Evolutionary conservation across 2,888 invertebrate genomes (phyloP), one percentile per base, ranked within the genome.

Genomic region (Papilio gigon): DNA sequence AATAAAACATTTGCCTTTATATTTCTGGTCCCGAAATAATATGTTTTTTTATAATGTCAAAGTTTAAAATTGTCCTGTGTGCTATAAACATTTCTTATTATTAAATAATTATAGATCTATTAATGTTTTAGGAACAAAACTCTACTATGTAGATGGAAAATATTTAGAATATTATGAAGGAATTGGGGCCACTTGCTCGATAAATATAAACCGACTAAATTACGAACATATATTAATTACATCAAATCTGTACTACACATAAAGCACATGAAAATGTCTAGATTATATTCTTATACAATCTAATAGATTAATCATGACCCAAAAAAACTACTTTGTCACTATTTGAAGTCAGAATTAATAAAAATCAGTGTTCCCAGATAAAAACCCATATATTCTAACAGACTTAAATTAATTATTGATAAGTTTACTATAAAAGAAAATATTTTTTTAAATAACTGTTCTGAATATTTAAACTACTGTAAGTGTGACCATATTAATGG

Each of bases 11-110:
- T 42, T 67, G 33, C 14, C 20, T 35, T n/a, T 20, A 44, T 30
- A 30, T 47, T 35, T 44, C 37, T 70, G 71, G 70, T 68, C 71
- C 71, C 70, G n/a, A 68, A 68, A 68, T 68, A 64, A 68, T 64
- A 64, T 64, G 59, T 35, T 68, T 64, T 50, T 33, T 22, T 42
- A 42, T 25, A 44, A n/a, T 58, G 30, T 22, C n/a, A 11, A 65
- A 58, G 30, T 17, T 30, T 6, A 30, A 3, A 30, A 50, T 6
- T 27, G n/a, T 53, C n/a, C 17, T 30, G 44, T 33, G 1, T n/a
- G 30, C 47, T 47, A 50, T 35, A 50, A 33, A 25, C 8, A n/a
- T 25, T 59, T 59, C 14, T 65, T 30, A 42, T 33, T 44, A 25
- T 59, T 30, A 65, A 58, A 20, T 42, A 44, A 65, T 47, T 12